phyloP scores from a whole-genome alignment of 1,140 invertebrate genomes.

The Zaprionus africanus region DNA sequence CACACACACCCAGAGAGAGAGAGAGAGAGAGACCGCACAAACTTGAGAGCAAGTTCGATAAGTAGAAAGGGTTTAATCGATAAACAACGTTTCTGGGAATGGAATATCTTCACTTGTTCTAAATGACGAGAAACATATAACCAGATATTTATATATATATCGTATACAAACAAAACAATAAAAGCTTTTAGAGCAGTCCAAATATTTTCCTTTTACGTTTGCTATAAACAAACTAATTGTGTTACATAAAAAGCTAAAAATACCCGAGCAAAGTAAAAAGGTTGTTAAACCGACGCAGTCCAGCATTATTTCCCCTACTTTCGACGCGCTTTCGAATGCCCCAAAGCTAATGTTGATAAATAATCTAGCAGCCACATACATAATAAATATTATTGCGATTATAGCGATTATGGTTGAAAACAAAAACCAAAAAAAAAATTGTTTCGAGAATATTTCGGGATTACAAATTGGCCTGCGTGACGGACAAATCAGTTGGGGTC shows the following conservation, averaged over 20 bases:
- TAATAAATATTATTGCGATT: constrained; percentile 8
- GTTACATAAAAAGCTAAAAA: constrained; percentile 7
- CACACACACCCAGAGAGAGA: constrained; percentile 4
- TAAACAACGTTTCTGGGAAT: not conserved
- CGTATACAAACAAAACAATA: not conserved
- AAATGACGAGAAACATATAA: not conserved
- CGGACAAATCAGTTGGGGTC: constrained; percentile 60
- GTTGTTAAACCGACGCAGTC: not conserved
- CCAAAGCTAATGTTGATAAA: not conserved
- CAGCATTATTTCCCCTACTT: not conserved
- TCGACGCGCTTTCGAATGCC: not conserved
- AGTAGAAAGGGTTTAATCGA: constrained; percentile 1
- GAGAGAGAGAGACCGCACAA: not conserved
- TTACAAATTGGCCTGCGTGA: constrained; percentile 66
- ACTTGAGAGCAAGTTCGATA: not conserved
- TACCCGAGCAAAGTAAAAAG: not conserved
- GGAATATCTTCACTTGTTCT: not conserved
- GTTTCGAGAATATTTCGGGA: constrained; percentile 3
- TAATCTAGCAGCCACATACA: constrained; percentile 10
- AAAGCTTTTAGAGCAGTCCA: not conserved
- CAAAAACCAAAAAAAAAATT: not conserved
- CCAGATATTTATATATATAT: not conserved
- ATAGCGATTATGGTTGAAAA: not conserved
- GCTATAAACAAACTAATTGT: not conserved
- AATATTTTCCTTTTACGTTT: not conserved